Evolutionary conservation across 1,140 invertebrate genomes (phyloP).

Genomic region (Trachymyrmex septentrionalis): DNA sequence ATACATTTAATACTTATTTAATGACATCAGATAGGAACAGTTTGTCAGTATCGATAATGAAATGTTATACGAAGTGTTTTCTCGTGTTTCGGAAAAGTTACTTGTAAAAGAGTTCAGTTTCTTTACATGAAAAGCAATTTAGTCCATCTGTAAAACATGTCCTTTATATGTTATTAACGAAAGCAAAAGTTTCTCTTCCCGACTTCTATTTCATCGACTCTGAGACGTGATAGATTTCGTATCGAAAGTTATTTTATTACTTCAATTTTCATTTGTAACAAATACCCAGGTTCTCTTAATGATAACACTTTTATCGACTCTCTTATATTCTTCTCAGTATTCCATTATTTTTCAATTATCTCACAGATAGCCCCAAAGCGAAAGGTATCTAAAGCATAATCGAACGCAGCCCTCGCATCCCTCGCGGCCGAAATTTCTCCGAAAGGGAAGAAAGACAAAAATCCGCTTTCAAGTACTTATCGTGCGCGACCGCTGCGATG

Average conservation of each 20-base stretch:
- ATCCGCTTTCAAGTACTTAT: slow-evolving; percentile 6
- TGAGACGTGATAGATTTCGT: neutral
- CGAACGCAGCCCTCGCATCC: neutral
- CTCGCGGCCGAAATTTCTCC: neutral
- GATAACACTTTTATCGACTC: neutral
- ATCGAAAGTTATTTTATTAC: neutral
- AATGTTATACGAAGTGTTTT: neutral
- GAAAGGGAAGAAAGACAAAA: neutral
- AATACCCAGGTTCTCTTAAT: neutral
- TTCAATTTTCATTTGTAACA: neutral
- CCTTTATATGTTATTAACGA: neutral
- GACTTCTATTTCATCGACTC: neutral
- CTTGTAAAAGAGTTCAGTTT: neutral
- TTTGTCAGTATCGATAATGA: neutral
- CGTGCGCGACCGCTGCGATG: neutral
- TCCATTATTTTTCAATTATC: neutral
- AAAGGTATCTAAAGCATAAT: neutral
- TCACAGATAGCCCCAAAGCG: neutral
- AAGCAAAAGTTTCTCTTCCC: neutral
- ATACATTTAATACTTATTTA: neutral
- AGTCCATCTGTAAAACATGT: neutral
- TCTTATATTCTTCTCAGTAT: too few relatives aligned
- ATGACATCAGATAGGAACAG: neutral
- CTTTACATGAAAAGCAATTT: neutral
- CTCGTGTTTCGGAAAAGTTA: neutral